Conservation (phyloP, 2,888 invertebrate species). For the Cephus spinipes region DNA sequence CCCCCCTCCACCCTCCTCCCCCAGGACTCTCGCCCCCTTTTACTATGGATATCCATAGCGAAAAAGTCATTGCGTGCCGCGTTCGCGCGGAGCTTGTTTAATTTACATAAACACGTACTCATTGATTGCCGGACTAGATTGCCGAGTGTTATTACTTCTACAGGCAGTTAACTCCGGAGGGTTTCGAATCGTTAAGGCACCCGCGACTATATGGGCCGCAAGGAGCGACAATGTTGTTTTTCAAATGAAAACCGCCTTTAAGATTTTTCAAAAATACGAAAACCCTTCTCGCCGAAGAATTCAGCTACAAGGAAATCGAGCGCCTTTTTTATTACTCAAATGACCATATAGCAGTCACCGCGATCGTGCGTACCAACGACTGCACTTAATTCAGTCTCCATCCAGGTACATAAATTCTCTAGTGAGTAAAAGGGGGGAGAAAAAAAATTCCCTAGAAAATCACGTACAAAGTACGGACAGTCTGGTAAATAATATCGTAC, state of each 20-base stretch:
- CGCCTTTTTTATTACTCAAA: neutral
- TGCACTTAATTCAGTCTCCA: neutral
- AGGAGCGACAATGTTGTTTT: neutral
- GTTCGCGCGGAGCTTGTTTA: slow-evolving; percentile 53
- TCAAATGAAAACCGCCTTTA: neutral
- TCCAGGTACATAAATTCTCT: neutral
- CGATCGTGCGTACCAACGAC: neutral
- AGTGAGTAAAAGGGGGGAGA: neutral
- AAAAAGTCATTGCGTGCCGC: slow-evolving; percentile 47
- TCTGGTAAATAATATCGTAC: neutral
- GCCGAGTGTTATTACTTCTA: slow-evolving; percentile 53
- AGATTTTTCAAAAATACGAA: neutral
- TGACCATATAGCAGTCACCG: neutral
- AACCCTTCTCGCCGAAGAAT: neutral
- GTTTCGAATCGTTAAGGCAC: slow-evolving; percentile 4
- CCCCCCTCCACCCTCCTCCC: too few relatives aligned
- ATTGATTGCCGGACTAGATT: slow-evolving; percentile 60
- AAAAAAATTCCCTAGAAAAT: neutral
- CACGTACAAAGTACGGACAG: neutral
- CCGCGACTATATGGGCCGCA: neutral
- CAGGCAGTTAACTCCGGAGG: slow-evolving; percentile 44
- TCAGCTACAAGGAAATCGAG: neutral
- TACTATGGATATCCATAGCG: neutral
- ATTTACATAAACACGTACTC: slow-evolving; percentile 63
- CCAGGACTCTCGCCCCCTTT: neutral